Base-by-base conservation (phyloP, 2,888 invertebrate genomes). In the Bruchidius siliquastri region DNA sequence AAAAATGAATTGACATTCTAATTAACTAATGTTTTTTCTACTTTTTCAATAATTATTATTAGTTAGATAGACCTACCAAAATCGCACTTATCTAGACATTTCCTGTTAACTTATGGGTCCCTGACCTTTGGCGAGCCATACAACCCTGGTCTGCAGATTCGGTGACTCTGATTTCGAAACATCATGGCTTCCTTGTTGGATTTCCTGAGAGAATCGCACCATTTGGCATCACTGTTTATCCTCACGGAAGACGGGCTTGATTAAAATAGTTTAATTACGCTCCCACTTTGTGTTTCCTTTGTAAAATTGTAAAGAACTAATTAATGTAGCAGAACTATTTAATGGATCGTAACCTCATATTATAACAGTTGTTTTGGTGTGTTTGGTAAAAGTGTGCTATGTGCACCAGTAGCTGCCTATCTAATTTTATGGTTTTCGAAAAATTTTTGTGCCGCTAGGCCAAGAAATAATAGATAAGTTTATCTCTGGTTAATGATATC, bases 251-350 rank as follows among this genome's bases (percentile, higher is more conserved):
- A 26, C 49, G 22, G 68, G 70, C 67, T 66, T 69, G 32, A 76
- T 74, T 76, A 74, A 74, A 71, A 76, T 72, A 71, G 30, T 70
- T 71, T 74, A 76, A 76, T 74, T 72, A 74, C 69, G 13, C 75
- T 73, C 71, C 67, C 73, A 72, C 75, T 76, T 73, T 72, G 21
- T 74, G 68, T 75, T 76, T 74, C 70, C 76, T 76, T 68, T 68
- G 74, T 67, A 72, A 76, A 75, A 76, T 74, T 73, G 75, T 73
- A 74, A 76, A 76, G 76, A 75, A 76, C 78, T 78, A 79, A 76
- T 79, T 78, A 79, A 78, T 77, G 77, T 79, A 76, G 76, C 79
- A 79, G 74, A 78, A 79, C 78, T 72, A 77, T 79, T 79, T 79
- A 79, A 79, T 79, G 76, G 76, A 75, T 74, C 75, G 72, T 73